Base-by-base conservation (phyloP, 2,797 vertebrate genomes). In the Masticophis lateralis region DNA sequence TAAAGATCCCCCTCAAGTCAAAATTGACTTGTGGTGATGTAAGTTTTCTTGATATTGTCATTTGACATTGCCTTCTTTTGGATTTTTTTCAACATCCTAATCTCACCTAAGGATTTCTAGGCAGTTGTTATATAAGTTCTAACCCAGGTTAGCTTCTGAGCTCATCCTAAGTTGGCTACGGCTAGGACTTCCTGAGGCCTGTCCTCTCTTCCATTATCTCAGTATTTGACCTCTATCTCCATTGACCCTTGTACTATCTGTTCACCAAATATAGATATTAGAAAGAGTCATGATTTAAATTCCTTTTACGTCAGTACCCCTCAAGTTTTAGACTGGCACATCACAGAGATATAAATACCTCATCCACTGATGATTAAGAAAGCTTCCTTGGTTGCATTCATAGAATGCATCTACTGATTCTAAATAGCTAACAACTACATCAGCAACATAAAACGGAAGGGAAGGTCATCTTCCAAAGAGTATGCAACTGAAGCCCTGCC, bases 301-400 rank as follows among this genome's bases (percentile, higher is more conserved):
- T 94, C 88, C 56, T 96, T 61, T 87, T n/a, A 79, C 9, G 32
- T 55, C 53, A 53, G 32, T 6, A 5, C 11, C 16, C 5, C 69
- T 92, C 66, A n/a, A 37, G 53, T 87, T 95, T 88, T n/a, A 13
- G 5, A 0, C 0, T 89, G 91, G 28, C 61, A 90, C 4, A 27
- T 60, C 2, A 7, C 3, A 90, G 47, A 93, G 86, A 92, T 47
- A 92, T 91, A 96, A 27, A 92, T 25, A 91, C 28, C n/a, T 87
- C 87, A 43, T n/a, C 66, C 79, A 91, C 79, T 87, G 59, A 89
- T 22, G 87, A 87, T 56, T 86, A 57, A 74, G 92, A 0, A 0
- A 6, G 3, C 11, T 87, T 94, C 90, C 88, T 86, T 66, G 0
- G 3, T 11, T 74, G 53, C 10, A 51, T 55, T 53, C 93, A 94